Base-by-base conservation (phyloP, 2,113 vertebrate species). In the Circaetus cinerascens region DNA sequence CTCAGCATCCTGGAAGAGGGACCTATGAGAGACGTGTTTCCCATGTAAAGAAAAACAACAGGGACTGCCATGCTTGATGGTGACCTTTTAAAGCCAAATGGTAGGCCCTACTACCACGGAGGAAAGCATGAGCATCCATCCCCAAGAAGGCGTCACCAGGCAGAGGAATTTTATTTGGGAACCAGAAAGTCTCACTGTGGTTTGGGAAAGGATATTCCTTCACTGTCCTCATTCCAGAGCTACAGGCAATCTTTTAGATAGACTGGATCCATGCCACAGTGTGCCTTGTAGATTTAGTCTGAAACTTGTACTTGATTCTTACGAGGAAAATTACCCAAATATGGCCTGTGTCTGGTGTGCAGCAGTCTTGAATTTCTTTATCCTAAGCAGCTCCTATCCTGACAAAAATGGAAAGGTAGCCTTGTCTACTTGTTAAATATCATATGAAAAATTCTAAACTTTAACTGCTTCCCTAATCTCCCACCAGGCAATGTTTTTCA, bases 321-420 rank as follows among this genome's bases (percentile, higher is more conserved):
- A 75, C 30, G 53, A 85, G 36, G 36, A 75, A 95, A 94, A 15
- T 93, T 87, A 95, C 88, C 91, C 91, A 96, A 95, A 95, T 97
- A 94, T 91, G 91, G 88, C 34, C 72, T 27, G 12, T 73, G 48
- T 45, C 67, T 92, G 45, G 30, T 83, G 63, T 18, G 11, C 50
- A 73, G 34, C 10, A 73, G 50, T 34, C 34, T 68, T 88, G 50
- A 48, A 78, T 64, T 82, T 88, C 66, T 72, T 93, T 66, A 62
- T 73, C 36, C 13, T 56, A 72, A 90, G 53, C 22, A 36, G 27
- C 29, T 67, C 41, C 73, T 74, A 72, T 67, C 38, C 34, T 75
- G 51, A 91, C 75, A 74, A 83, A 95, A 96, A 93, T 80, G 75
- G 67, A 88, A 95, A 86, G 82, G 79, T 93, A 88, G 16, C 20